Evolutionary conservation across 2,797 vertebrate genomes (phyloP), one percentile per base, ranked within the genome.

Genomic region (Notoglanidium macrostoma): DNA sequence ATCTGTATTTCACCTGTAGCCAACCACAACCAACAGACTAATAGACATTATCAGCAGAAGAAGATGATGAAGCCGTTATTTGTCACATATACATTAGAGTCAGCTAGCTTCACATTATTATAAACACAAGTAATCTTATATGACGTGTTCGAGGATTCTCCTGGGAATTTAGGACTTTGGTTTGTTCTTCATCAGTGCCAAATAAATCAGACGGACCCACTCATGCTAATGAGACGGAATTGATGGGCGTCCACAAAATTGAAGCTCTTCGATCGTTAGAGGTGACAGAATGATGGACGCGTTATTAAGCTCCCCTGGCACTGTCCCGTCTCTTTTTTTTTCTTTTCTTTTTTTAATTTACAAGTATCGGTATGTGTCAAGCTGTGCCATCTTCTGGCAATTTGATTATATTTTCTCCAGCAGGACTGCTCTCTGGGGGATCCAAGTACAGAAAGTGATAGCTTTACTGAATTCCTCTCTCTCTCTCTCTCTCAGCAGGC

Each of bases 391-490:
- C 88, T 88, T 77, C 77, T 86, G 87, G 79, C 81, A 82, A 88
- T 90, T 92, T 90, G 91, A 91, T 92, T 92, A 86, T 89, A 90
- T 94, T 94, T 92, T 91, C 90, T 93, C 86, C 91, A 93, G 92
- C 91, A 91, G 91, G 91, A 91, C 57, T 87, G 90, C 91, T 92
- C 95, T 94, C 93, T 4, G 54, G 94, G 63, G 93, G 95, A 94
- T 88, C 78, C 84, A 35, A n/a, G 87, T 93, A 92, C 90, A 94
- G 90, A 94, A 94, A 93, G 92, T 92, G 94, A 95, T 92, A 93
- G 92, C 93, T 93, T 91, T 78, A 63, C 70, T 89, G 57, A 67
- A 29, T 68, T 67, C 10, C 67, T 77, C 19, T 29, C 29, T 54
- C 59, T 77, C 87, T 79, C 49, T 68, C 51, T 76, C 54, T 54